These are phyloP conservation scores for Atractosteus spatula DNA, from an alignment of 2,113 vertebrate species.

Conservation along the genomic window DNA sequence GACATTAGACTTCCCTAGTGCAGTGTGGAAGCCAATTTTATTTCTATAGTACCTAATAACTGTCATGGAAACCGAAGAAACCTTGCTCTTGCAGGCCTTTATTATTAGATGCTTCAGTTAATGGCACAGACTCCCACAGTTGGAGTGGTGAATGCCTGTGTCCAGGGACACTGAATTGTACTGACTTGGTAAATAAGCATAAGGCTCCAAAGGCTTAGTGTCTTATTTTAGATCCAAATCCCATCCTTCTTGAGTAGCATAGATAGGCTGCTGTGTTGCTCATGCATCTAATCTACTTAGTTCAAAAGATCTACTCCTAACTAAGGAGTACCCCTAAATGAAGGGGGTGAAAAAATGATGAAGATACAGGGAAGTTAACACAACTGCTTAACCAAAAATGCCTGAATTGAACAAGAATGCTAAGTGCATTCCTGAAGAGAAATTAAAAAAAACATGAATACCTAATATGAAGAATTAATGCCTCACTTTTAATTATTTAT, in stretches of 20 bases:
- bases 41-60: slow-evolving; percentile 70
- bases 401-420: no score
- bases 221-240: slow-evolving; percentile 71
- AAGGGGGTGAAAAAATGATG: no score
- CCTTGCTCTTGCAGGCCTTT: slow-evolving; percentile 57
- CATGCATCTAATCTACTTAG: slow-evolving; percentile 70
- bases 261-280: slow-evolving; percentile 54
- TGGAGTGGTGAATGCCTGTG: slow-evolving; percentile 45
- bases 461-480: no score
- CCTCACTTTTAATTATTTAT: no score
- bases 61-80: slow-evolving; percentile 73
- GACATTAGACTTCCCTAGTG: slow-evolving; percentile 47
- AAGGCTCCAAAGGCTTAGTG: slow-evolving; percentile 66
- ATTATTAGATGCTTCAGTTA: slow-evolving; percentile 54
- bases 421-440: no score
- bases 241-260: slow-evolving; percentile 57
- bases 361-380: no score
- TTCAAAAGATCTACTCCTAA: slow-evolving; percentile 59
- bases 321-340: no score
- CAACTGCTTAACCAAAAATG: no score
- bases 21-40: slow-evolving; percentile 63
- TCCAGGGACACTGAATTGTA: slow-evolving; percentile 40
- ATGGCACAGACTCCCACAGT: slow-evolving; percentile 52
- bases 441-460: no score
- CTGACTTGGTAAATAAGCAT: slow-evolving; percentile 60